Base-by-base conservation (phyloP, 2,888 invertebrate species). In the Herminia tarsipennalis region DNA sequence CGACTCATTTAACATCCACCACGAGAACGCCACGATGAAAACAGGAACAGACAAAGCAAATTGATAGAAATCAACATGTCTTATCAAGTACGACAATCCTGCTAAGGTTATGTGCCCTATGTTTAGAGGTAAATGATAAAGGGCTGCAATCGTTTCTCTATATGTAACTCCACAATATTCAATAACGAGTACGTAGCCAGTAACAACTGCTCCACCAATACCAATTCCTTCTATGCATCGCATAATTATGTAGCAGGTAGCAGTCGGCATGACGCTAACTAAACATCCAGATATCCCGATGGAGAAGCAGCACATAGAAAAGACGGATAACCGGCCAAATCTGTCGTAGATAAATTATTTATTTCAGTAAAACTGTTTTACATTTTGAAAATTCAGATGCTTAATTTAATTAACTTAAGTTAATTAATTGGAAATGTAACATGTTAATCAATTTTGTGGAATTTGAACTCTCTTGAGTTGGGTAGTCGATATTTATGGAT, bases 41-140 rank as follows among this genome's bases (percentile, higher is more conserved):
- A 81, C 48, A 1, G 86, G 88, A 10, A 87, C 21, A 0, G 88
- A 86, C 1, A 87, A 12, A 0, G 78, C 79, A 3, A 86, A 22
- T 50, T 86, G 86, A 3, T 86, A 80, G 0, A 73, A 43, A 20
- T 85, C 79, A 30, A 78, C 81, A 35, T 87, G 38, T 12, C 86
- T 74, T 5, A 88, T 22, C 0, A 81, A 9, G 37, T 88, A 88
- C 0, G 88, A 88, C 2, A 88, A 12, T 6, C 80, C 83, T 4
- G 85, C 73, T 18, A 87, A 21, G 0, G 73, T 58, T 35, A 83
- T 62, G 33, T 88, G 88, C 18, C 86, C 76, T 0, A 87, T 4
- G 34, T 84, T 86, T 2, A 86, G 57, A 0, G 88, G 86, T 5
- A 88, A 25, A 36, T 88, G 87, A 38, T 70, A 84, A 0, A 87